Conservation (phyloP, 2,888 invertebrate genomes). For the Protonemura montana region DNA sequence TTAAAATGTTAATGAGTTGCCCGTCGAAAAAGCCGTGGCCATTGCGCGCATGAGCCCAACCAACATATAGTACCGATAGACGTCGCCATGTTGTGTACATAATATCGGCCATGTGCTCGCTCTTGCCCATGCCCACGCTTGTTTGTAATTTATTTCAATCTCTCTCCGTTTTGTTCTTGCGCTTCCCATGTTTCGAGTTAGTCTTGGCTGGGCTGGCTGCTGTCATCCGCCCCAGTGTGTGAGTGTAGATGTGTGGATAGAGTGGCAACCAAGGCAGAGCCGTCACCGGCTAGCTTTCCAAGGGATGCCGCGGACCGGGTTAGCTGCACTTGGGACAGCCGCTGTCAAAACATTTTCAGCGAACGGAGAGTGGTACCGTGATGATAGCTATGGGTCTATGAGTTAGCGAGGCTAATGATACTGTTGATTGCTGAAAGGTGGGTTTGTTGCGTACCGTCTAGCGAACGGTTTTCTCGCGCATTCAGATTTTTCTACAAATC, state of each 20-base stretch:
- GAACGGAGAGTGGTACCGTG: background rate
- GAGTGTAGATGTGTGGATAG: background rate
- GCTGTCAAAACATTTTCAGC: background rate
- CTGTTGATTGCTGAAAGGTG: background rate
- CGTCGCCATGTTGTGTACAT: too few relatives aligned
- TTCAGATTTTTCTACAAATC: too few relatives aligned
- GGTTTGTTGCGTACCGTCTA: background rate
- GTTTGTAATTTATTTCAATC: constrained; percentile 42
- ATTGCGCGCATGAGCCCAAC: background rate
- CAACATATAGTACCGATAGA: too few relatives aligned
- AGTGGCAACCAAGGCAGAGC: constrained; percentile 7
- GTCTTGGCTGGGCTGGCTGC: constrained; percentile 7
- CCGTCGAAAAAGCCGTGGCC: background rate
- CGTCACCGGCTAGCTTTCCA: background rate
- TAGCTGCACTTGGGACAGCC: background rate
- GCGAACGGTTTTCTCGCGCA: too few relatives aligned
- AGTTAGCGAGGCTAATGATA: background rate
- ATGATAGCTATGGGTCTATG: background rate
- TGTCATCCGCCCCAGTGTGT: constrained; percentile 21
- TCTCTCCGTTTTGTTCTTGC: background rate
- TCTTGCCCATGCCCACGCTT: constrained; percentile 23
- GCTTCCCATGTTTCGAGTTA: background rate
- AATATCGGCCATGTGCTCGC: background rate
- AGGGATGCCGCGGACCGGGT: background rate
- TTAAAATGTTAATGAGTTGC: constrained; percentile 40